These are phyloP conservation scores for Riptortus pedestris DNA, from an alignment of 1,140 invertebrate genomes.

Conservation along the genomic window DNA sequence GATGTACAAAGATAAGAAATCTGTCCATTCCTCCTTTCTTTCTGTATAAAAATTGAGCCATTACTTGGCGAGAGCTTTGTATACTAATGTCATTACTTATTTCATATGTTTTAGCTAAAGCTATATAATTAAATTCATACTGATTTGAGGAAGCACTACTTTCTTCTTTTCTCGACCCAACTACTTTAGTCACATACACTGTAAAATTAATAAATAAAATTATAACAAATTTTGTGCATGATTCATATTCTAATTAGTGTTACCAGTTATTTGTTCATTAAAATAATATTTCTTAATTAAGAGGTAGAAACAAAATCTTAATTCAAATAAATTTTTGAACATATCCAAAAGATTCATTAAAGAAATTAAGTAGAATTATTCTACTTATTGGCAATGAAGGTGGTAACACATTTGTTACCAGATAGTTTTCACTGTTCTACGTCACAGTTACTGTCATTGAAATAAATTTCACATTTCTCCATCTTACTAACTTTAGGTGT, in stretches of 20 bases:
- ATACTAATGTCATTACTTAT: constrained; percentile 44
- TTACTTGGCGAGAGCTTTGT: constrained; percentile 50
- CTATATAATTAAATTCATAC: constrained; percentile 46
- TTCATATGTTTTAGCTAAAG: constrained; percentile 43
- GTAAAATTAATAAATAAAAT: constrained; percentile 22
- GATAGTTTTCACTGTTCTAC: too few species aligned
- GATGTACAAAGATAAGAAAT: constrained; percentile 62
- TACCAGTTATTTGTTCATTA: too few species aligned
- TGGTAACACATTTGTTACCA: too few species aligned
- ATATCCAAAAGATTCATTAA: background rate
- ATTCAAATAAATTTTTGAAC: background rate
- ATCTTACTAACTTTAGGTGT: too few species aligned
- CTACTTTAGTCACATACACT: constrained; percentile 27
- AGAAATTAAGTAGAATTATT: background rate
- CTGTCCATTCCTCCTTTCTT: constrained; percentile 50
- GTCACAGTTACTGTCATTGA: too few species aligned
- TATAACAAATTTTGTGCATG: background rate
- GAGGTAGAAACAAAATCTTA: background rate
- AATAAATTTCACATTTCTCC: too few species aligned
- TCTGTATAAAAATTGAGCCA: constrained; percentile 66
- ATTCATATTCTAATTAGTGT: too few species aligned
- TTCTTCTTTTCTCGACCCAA: constrained; percentile 5
- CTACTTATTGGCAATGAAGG: too few species aligned
- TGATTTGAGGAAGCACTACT: constrained; percentile 38
- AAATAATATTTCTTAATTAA: background rate